Conservation (phyloP, 2,888 invertebrate species). For the Cheilosia urbana region DNA sequence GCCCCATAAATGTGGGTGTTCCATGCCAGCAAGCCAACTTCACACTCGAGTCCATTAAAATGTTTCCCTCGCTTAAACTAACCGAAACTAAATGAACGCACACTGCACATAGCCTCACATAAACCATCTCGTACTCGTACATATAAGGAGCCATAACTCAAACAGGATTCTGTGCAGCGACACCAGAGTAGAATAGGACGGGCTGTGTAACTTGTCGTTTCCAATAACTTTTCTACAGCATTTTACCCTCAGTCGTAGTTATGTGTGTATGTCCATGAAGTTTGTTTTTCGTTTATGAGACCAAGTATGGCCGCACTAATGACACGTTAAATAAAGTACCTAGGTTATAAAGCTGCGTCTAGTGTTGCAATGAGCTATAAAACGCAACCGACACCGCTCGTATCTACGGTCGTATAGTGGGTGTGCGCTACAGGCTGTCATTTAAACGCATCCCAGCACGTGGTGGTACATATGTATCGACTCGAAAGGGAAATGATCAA, state of each 20-base stretch:
- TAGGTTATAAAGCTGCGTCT: slow-evolving; percentile 61
- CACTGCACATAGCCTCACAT: slow-evolving; percentile 2
- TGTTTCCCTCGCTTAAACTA: slow-evolving; percentile 52
- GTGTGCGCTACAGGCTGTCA: slow-evolving; percentile 30
- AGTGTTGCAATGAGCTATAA: slow-evolving; percentile 69
- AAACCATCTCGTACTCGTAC: slow-evolving; percentile 29
- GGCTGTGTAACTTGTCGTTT: slow-evolving; percentile 59
- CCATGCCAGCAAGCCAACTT: slow-evolving; percentile 20
- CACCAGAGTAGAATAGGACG: slow-evolving; percentile 40
- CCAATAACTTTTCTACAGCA: slow-evolving; percentile 47
- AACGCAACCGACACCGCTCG: slow-evolving; percentile 59
- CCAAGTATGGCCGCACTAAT: slow-evolving; percentile 69
- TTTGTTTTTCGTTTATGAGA: slow-evolving; percentile 41
- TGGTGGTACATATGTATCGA: too few relatives aligned
- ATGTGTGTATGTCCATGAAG: neutral
- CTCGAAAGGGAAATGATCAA: slow-evolving; percentile 31
- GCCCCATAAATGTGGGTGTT: slow-evolving; percentile 46
- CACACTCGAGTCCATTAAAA: slow-evolving; percentile 68
- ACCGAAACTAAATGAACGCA: slow-evolving; percentile 38
- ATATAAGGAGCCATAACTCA: slow-evolving; percentile 67
- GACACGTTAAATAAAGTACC: slow-evolving; percentile 66
- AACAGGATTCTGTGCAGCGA: slow-evolving; percentile 60
- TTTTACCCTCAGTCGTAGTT: slow-evolving; percentile 13
- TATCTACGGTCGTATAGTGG: slow-evolving; percentile 36
- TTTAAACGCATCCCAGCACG: neutral